Base-by-base conservation (phyloP, 2,113 vertebrate species). In the Cnemophilus loriae region DNA sequence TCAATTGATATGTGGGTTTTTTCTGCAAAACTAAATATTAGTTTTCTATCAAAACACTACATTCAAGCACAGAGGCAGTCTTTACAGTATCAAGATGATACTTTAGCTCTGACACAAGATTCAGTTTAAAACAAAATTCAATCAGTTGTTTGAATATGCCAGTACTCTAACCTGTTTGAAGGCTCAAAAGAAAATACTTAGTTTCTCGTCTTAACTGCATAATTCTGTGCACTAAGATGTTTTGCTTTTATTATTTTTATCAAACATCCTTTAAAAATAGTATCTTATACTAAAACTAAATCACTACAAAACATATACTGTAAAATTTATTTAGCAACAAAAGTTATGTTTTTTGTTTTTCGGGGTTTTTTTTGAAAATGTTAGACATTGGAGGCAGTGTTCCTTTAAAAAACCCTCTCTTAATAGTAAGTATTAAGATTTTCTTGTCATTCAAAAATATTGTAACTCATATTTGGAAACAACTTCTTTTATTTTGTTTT, bases 401-500 rank as follows among this genome's bases (percentile, higher is more conserved):
- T 94, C 16, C 35, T 87, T 96, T 92, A 95, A 90, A 92, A 8
- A 59, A 59, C 3, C 7, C 6, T 73, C 30, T 94, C 60, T 71
- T 84, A 77, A 57, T 44, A 57, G 32, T 73, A 93, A 87, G 16
- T 91, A 50, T 86, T 63, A 91, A 81, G 42, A 65, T 95, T 96
- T 87, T 83, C 74, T 91, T 91, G 80, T 94, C 68, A 90, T 77
- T 87, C 90, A 74, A 95, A 96, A 95, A 83, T 76, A 84, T 94
- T 97, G 37, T 52, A 83, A 53, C 26, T 77, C 57, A 19, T 61
- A 76, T 97, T 96, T 82, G 70, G 86, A 86, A 95, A 84, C 30
- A 96, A 88, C n/a, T 55, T 74, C 26, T 93, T 86, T 28, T 22
- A 46, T 68, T 92, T 92, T 90, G 35, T 49, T 96, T 94, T 61